Base-by-base conservation (phyloP, 2,113 vertebrate genomes). In the Seriola rivoliana region DNA sequence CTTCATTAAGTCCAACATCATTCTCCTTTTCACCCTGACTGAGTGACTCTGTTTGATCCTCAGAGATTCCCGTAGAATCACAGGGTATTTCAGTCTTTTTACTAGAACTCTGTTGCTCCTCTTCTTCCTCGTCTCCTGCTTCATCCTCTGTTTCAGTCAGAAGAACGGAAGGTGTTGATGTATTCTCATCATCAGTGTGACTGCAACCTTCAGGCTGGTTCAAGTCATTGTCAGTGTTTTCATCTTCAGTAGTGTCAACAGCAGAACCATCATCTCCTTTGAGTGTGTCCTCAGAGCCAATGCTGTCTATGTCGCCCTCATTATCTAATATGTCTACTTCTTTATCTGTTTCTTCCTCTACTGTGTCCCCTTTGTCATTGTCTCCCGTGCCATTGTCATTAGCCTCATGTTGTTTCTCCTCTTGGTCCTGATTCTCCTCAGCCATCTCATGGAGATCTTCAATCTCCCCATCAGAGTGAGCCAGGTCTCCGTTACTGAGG, bases 401-500 rank as follows among this genome's bases (percentile, higher is more conserved):
- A 75, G 79, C 72, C 60, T 92, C 91, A 73, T 62, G 80, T 73
- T 62, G 80, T 73, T 84, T 70, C 60, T 89, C 86, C 77, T 83
- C 88, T 75, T 82, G 77, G 70, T 91, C 87, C 42, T 84, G 81
- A 63, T 80, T 85, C 73, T 89, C 87, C 57, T 81, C 78, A 69
- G 86, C 91, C 57, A 85, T 86, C 23, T 92, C 89, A 36, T 83
- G 88, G 38, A 78, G 82, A 11, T 91, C 87, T 1, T 87, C 91
- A 10, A 58, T 59, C 8, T 95, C 94, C 73, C 88, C 92, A 59
- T 95, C 95, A 16, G 86, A 80, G 19, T 95, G 96, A 19, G 85
- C 44, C 81, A 96, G 71, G 84, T 96, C 95, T 69, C 97, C 97
- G 63, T 98, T 99, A 46, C 95, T 95, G 70, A 97, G 86, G 79